A percentile compares a stretch with the other conserved stretches of the same genome.
phyloP scores from a whole-genome alignment of 2,888 invertebrate genomes.

The Leptothorax acervorum region DNA sequence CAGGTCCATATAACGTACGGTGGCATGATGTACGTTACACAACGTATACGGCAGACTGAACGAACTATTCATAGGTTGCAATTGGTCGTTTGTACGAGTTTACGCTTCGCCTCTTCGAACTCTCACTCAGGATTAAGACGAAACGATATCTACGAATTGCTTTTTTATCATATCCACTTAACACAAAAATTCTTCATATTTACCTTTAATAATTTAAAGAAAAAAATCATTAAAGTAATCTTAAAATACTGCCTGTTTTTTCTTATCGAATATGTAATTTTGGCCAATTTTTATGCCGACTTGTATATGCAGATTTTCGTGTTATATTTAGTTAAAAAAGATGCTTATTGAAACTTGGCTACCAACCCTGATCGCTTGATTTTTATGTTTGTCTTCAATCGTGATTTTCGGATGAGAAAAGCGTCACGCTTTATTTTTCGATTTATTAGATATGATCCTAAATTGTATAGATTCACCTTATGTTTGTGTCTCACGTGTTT shows the following conservation, averaged over 20 bases:
- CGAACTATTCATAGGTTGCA: conserved; percentile 69
- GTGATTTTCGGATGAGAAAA: background rate
- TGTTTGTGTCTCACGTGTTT: background rate
- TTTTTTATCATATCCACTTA: background rate
- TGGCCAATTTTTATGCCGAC: background rate
- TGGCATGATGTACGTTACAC: conserved; percentile 41
- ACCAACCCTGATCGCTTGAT: background rate
- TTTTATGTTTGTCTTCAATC: background rate
- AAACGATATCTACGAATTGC: background rate
- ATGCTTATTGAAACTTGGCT: background rate
- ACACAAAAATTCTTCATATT: background rate
- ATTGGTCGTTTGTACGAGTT: conserved; percentile 69
- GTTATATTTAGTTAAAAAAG: background rate
- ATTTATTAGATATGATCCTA: background rate
- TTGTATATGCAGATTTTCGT: background rate
- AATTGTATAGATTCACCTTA: background rate
- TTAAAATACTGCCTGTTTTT: background rate
- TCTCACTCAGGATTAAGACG: conserved; percentile 16
- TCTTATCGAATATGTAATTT: background rate
- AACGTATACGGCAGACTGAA: conserved; percentile 48
- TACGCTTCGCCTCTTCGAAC: conserved; percentile 63
- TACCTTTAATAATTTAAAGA: background rate
- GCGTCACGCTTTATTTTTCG: background rate
- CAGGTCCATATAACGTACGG: conserved; percentile 40
- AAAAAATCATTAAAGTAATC: background rate